Conservation (phyloP, 2,113 vertebrate genomes). For the Gymnorhina tibicen region DNA sequence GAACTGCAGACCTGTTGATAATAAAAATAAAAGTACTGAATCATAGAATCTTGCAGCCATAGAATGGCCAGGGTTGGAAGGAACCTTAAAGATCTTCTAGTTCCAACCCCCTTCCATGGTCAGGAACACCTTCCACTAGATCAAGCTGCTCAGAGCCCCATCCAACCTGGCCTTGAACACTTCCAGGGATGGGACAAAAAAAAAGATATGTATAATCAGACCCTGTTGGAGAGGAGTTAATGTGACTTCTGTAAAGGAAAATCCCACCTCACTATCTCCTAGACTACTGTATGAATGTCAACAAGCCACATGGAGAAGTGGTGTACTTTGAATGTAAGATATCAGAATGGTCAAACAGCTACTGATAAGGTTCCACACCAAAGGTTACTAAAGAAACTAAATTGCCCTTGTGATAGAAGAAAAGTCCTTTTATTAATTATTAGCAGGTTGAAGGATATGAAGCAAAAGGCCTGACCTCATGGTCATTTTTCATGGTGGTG, state of each 20-base stretch:
- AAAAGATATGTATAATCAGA: not conserved
- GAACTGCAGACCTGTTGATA: not conserved
- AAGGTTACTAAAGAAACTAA: not conserved
- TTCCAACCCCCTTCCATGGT: not conserved
- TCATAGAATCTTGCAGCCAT: not conserved
- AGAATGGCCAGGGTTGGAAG: not conserved
- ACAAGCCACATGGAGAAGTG: not conserved
- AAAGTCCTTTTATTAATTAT: conserved; percentile 21
- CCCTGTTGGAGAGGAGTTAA: not conserved
- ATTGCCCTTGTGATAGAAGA: not conserved
- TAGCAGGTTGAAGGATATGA: not conserved
- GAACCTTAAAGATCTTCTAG: not conserved
- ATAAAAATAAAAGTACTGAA: not conserved
- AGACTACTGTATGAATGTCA: not conserved
- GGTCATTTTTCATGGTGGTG: not conserved
- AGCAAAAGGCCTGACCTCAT: not conserved
- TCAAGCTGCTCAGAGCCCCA: not conserved
- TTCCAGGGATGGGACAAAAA: not conserved
- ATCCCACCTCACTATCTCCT: not conserved
- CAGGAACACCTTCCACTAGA: not conserved
- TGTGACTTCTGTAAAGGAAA: not conserved
- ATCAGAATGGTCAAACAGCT: not conserved
- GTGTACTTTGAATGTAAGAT: not conserved
- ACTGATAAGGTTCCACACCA: conserved; percentile 1
- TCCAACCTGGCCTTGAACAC: not conserved